A percentile compares a stretch with the other conserved stretches of the same genome.
Conservation (phyloP, 2,113 vertebrate species). For the Atlantisia rogersi region DNA sequence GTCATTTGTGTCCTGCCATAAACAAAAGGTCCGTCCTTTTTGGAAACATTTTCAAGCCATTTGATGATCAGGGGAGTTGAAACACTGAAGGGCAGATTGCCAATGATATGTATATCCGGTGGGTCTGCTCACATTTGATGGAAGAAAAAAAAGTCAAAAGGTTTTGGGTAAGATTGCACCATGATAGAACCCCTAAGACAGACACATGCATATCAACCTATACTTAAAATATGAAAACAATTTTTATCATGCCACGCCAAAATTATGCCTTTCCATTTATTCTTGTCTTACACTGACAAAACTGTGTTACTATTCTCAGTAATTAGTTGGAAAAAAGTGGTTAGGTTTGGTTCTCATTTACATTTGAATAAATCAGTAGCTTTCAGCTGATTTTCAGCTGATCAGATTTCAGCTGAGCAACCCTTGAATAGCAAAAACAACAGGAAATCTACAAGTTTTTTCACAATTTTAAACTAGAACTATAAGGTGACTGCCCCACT, state of each 20-base stretch:
- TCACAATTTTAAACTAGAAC: not conserved
- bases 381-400: not conserved
- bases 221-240: not conserved
- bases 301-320: not conserved
- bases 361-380: not conserved
- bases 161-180: not conserved
- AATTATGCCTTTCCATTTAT: not conserved
- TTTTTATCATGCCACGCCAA: not conserved
- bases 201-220: rapidly evolving
- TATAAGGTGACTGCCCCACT: no score
- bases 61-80: slow-evolving; percentile 93
- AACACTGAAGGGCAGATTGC: slow-evolving; percentile 95
- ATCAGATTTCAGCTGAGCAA: not conserved
- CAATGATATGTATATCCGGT: slow-evolving; percentile 93
- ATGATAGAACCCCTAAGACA: not conserved
- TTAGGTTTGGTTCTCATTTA: not conserved
- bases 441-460: not conserved
- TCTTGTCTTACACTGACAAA: not conserved
- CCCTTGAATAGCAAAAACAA: not conserved
- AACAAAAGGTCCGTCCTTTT: slow-evolving; percentile 84
- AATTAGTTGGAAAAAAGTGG: not conserved
- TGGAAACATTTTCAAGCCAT: slow-evolving; percentile 88
- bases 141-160: not conserved
- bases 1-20: slow-evolving; percentile 92
- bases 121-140: slow-evolving; percentile 79